These are phyloP conservation scores for Spizaetus ornatus DNA, from an alignment of 2,113 vertebrate species.

Conservation along the genomic window DNA sequence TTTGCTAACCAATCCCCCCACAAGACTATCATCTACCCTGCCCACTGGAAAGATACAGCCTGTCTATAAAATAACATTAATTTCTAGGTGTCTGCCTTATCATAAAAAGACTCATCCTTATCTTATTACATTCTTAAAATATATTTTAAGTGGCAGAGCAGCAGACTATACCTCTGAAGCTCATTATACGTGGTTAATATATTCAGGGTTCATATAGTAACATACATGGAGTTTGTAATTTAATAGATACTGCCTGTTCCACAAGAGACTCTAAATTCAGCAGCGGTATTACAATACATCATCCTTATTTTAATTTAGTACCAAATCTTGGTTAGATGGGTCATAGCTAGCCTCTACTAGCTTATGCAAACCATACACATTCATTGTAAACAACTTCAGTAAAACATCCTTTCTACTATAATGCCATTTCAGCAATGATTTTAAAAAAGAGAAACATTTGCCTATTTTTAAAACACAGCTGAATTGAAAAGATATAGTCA, in stretches of 20 bases:
- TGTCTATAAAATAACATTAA: background rate
- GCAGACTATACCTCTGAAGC: background rate
- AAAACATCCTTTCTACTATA: background rate
- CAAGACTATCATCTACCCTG: background rate
- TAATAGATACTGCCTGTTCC: background rate
- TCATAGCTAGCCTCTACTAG: background rate
- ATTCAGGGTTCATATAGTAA: background rate
- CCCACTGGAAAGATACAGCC: background rate
- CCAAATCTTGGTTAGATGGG: background rate
- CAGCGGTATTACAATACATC: background rate
- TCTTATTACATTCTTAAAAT: background rate
- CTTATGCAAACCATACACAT: background rate
- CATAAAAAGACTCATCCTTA: background rate
- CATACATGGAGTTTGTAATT: background rate
- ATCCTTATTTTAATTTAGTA: background rate
- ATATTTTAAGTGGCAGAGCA: background rate
- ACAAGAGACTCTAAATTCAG: background rate
- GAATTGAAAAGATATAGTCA: background rate
- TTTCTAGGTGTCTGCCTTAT: background rate
- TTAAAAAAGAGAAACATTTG: background rate
- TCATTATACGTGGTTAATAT: background rate
- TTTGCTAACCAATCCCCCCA: fast-evolving
- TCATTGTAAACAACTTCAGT: background rate
- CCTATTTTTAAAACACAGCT: background rate
- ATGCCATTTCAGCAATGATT: background rate